Percentiles rank a stretch among this genome's conserved stretches.
Evolutionary conservation across 1,140 invertebrate species (phyloP).

Genomic region (Ectropis grisescens): DNA sequence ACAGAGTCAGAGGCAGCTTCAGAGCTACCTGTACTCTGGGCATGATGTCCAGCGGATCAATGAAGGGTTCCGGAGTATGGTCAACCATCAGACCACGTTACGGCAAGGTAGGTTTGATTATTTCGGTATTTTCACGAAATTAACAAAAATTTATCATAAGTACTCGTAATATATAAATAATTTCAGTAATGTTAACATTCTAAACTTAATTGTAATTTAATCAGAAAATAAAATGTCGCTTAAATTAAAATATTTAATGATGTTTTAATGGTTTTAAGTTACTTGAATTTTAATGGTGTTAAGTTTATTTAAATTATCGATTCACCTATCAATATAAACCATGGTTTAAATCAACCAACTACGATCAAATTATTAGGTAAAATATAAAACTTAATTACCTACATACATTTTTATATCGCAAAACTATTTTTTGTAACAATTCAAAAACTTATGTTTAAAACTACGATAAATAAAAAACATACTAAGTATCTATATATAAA

Average conservation of each 20-base stretch:
- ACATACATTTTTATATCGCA: no score
- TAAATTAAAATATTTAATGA: no score
- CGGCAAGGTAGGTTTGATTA: constrained; percentile 45
- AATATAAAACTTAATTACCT: not conserved
- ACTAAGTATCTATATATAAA: no score
- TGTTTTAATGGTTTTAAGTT: no score
- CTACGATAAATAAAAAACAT: no score
- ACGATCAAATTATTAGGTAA: not conserved
- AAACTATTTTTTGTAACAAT: no score
- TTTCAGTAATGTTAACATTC: not conserved
- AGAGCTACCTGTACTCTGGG: constrained; percentile 48
- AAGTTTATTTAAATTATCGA: no score
- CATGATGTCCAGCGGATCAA: constrained; percentile 48
- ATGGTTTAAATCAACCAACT: no score
- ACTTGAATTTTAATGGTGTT: no score
- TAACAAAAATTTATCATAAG: not conserved
- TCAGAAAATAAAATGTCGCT: no score
- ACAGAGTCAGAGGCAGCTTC: constrained; percentile 45
- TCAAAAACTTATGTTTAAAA: no score
- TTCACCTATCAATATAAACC: no score
- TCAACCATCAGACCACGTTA: constrained; percentile 27
- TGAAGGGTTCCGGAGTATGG: constrained; percentile 42
- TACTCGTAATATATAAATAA: not conserved
- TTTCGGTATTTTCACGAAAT: not conserved
- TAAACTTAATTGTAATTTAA: not conserved